A percentile compares a stretch with the other conserved stretches of the same genome.
Evolutionary conservation across 2,888 invertebrate genomes (phyloP).

Genomic region (Rhogogaster chlorosoma): DNA sequence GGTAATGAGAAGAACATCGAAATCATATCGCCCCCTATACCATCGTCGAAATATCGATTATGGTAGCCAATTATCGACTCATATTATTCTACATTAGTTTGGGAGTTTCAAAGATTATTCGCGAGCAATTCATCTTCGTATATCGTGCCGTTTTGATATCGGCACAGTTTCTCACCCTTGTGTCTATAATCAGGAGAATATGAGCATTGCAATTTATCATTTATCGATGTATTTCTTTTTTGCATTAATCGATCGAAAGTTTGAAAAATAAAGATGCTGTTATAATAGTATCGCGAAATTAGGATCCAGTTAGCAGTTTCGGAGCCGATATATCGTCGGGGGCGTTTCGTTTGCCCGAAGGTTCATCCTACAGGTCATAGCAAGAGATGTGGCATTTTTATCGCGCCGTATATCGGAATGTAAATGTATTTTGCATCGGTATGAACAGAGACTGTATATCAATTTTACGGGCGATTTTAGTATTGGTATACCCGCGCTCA

Average conservation of each 20-base stretch:
- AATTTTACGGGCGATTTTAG: constrained; percentile 74
- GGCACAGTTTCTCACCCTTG: background rate
- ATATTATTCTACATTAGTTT: constrained; percentile 56
- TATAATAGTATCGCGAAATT: background rate
- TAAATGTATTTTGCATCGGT: constrained; percentile 72
- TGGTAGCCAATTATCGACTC: constrained; percentile 62
- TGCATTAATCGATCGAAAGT: background rate
- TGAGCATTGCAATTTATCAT: background rate
- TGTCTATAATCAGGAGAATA: background rate
- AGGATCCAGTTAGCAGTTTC: constrained; percentile 10
- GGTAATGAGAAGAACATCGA: constrained; percentile 65
- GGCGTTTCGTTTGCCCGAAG: background rate
- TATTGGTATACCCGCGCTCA: constrained; percentile 72
- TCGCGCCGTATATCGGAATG: constrained; percentile 74
- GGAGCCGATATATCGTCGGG: background rate
- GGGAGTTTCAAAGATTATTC: background rate
- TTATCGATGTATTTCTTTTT: background rate
- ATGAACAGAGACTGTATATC: constrained; percentile 64
- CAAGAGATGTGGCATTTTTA: constrained; percentile 72
- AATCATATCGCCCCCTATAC: constrained; percentile 63
- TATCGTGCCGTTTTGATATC: background rate
- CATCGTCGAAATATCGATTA: constrained; percentile 61
- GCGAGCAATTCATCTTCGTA: background rate
- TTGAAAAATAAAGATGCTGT: background rate
- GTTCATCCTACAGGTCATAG: constrained; percentile 48